A percentile compares a stretch with the other conserved stretches of the same genome.
Conservation (phyloP, 2,888 invertebrate genomes). For the Euproctis similis region DNA sequence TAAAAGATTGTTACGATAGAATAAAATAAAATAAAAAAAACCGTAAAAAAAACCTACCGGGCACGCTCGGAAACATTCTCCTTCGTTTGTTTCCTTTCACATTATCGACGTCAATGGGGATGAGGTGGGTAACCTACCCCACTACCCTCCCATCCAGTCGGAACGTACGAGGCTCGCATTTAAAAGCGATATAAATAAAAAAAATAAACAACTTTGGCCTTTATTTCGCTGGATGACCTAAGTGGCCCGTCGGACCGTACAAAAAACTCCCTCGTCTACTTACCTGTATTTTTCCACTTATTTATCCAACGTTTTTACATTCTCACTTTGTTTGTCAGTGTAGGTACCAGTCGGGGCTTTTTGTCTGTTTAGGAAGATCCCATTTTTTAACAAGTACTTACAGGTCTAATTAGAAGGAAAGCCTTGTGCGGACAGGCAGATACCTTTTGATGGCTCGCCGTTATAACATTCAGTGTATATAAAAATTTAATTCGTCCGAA, state of each 20-base stretch:
- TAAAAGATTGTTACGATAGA: too few species aligned
- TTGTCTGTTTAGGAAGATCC: constrained; percentile 71
- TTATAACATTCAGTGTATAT: constrained; percentile 71
- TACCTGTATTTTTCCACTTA: constrained; percentile 77
- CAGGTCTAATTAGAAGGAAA: constrained; percentile 75
- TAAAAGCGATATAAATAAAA: constrained; percentile 75
- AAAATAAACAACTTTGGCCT: constrained; percentile 69
- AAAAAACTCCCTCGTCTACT: constrained; percentile 72
- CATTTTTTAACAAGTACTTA: constrained; percentile 76
- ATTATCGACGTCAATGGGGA: constrained; percentile 62
- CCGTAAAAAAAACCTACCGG: constrained; percentile 65
- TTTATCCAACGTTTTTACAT: constrained; percentile 74
- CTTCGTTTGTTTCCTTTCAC: constrained; percentile 73
- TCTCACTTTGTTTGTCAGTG: constrained; percentile 69
- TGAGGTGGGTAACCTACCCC: too few species aligned
- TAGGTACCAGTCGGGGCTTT: too few species aligned
- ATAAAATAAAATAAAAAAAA: too few species aligned
- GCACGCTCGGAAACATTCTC: constrained; percentile 70
- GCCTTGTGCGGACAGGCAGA: constrained; percentile 65
- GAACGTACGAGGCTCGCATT: constrained; percentile 68
- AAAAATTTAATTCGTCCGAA: constrained; percentile 70
- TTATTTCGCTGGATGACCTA: constrained; percentile 76
- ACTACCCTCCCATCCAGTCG: too few species aligned
- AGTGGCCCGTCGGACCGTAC: constrained; percentile 72
- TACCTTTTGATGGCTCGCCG: constrained; percentile 72